Percentiles rank a stretch among this genome's conserved stretches.
Conservation (phyloP, 2,888 invertebrate genomes). For the Branchinecta sandiegonensis region DNA sequence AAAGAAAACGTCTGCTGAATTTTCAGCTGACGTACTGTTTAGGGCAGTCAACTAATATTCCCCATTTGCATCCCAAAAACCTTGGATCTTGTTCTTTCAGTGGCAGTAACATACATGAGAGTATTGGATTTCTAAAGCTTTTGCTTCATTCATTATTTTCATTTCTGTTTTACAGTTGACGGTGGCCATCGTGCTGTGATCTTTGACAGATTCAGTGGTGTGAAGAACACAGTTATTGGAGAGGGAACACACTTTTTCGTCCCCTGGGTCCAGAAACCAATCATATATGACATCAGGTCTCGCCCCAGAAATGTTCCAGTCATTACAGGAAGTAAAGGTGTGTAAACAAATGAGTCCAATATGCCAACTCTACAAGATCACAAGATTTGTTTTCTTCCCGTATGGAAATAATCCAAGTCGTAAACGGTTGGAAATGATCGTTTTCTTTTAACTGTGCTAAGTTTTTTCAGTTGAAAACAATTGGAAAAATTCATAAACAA, state of each 20-base stretch:
- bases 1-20: no score
- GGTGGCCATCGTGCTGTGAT: constrained; percentile 72
- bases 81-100: no score
- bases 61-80: no score
- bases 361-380: no score
- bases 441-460: no score
- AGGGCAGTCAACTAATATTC: no score
- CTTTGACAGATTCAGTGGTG: constrained; percentile 92
- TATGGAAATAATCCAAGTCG: no score
- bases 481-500: no score
- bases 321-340: constrained; percentile 92
- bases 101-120: neutral
- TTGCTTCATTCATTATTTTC: constrained; percentile 19
- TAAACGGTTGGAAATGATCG: no score
- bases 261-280: constrained; percentile 97
- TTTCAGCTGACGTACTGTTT: neutral
- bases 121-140: neutral
- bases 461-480: no score
- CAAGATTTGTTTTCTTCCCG: neutral
- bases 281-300: constrained; percentile 92
- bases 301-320: constrained; percentile 93
- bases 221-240: constrained; percentile 78
- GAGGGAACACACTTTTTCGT: constrained; percentile 98
- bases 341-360: no score
- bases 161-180: constrained; percentile 54